phyloP scores from a whole-genome alignment of 2,113 vertebrate genomes.

The Cepphus grylle region DNA sequence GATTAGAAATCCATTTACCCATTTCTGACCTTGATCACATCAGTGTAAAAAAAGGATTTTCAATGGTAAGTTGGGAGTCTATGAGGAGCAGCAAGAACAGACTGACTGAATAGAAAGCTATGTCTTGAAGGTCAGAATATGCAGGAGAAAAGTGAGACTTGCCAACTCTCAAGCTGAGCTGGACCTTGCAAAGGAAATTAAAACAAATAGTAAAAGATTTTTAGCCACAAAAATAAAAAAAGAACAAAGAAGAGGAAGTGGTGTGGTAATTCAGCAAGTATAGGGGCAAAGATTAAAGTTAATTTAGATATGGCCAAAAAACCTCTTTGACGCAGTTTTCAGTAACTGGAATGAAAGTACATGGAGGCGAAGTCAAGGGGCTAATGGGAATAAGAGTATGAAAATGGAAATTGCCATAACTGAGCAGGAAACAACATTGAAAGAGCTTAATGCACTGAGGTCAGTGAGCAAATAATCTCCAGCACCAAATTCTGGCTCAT shows the following conservation, averaged over 20 bases:
- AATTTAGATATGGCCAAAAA: background rate
- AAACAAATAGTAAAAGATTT: slow-evolving; percentile 22
- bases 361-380: background rate
- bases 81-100: background rate
- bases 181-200: slow-evolving; percentile 5
- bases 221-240: background rate
- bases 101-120: background rate
- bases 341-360: background rate
- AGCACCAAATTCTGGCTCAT: background rate
- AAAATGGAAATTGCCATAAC: background rate
- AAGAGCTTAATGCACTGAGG: background rate
- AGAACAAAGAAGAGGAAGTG: background rate
- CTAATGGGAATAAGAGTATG: background rate
- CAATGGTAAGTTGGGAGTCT: background rate
- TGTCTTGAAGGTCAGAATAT: background rate
- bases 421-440: background rate
- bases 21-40: background rate
- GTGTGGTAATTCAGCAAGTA: background rate
- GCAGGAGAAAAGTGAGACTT: background rate
- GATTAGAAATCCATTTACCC: background rate
- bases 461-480: background rate
- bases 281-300: background rate
- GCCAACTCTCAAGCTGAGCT: slow-evolving; percentile 1
- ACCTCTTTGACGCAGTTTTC: background rate
- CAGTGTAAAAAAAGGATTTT: background rate